Conservation (phyloP, 2,888 invertebrate genomes). For the Melipona beecheii region DNA sequence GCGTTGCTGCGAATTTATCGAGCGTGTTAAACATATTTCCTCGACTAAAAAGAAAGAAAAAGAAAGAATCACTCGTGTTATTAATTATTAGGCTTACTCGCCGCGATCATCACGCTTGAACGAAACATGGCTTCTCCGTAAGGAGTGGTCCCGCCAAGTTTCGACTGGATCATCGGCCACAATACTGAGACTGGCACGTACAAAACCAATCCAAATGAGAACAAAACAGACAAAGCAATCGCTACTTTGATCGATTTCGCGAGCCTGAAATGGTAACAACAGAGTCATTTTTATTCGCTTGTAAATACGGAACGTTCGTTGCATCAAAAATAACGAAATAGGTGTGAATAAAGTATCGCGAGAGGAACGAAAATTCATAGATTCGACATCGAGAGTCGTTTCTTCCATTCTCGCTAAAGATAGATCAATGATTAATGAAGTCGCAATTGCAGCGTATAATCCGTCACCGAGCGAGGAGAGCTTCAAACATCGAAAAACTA, state of each 20-base stretch:
- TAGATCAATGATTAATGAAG: too few species aligned
- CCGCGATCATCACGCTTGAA: slow-evolving; percentile 71
- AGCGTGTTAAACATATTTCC: too few species aligned
- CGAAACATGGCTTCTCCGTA: slow-evolving; percentile 76
- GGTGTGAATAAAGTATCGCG: too few species aligned
- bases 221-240: slow-evolving; percentile 86
- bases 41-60: too few species aligned
- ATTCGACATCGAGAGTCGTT: too few species aligned
- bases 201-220: slow-evolving; percentile 88
- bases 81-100: slow-evolving; percentile 72
- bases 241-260: slow-evolving; percentile 85
- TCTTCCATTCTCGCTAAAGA: neutral
- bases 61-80: neutral
- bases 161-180: slow-evolving; percentile 85
- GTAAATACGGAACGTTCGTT: too few species aligned
- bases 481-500: neutral
- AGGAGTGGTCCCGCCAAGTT: slow-evolving; percentile 71
- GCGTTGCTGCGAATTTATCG: slow-evolving; percentile 79
- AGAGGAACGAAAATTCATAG: neutral
- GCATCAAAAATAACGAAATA: too few species aligned
- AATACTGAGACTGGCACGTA: slow-evolving; percentile 88
- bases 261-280: slow-evolving; percentile 59
- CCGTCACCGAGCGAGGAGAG: neutral
- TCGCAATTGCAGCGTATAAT: neutral
- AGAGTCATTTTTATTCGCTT: neutral